Percentiles rank a stretch among this genome's conserved stretches.
Conservation (phyloP, 2,888 invertebrate genomes). For the Brachyptera putata region DNA sequence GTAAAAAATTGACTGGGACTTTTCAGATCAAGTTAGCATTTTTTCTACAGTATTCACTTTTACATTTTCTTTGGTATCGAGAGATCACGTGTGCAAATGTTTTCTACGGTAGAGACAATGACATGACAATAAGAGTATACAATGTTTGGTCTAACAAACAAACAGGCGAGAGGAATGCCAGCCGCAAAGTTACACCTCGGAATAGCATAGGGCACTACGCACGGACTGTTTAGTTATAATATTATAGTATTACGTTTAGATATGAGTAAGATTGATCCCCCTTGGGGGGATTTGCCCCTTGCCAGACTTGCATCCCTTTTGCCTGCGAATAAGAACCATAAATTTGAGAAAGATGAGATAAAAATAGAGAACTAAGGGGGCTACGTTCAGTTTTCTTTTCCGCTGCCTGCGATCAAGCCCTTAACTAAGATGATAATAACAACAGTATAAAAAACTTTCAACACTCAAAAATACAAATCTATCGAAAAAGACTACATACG, state of each 20-base stretch:
- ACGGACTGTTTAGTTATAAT: too few species aligned
- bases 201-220: too few species aligned
- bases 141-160: neutral
- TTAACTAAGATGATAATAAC: constrained; percentile 36
- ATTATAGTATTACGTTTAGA: neutral
- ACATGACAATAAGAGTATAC: constrained; percentile 29
- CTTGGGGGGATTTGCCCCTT: constrained; percentile 26
- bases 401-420: constrained; percentile 29
- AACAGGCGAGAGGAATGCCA: neutral
- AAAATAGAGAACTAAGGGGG: constrained; percentile 31
- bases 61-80: constrained; percentile 37
- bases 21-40: constrained; percentile 26
- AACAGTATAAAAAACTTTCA: constrained; percentile 35
- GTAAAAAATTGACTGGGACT: too few species aligned
- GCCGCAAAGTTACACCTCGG: neutral
- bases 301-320: constrained; percentile 23
- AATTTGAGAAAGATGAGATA: constrained; percentile 25
- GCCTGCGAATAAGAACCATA: constrained; percentile 20
- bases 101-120: too few species aligned
- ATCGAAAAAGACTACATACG: constrained; percentile 35
- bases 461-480: constrained; percentile 37
- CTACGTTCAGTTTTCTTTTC: constrained; percentile 29
- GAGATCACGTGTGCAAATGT: constrained; percentile 38
- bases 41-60: constrained; percentile 28
- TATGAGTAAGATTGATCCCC: constrained; percentile 18